Conservation (phyloP, 2,797 vertebrate species). For the Taenioides sp. region DNA sequence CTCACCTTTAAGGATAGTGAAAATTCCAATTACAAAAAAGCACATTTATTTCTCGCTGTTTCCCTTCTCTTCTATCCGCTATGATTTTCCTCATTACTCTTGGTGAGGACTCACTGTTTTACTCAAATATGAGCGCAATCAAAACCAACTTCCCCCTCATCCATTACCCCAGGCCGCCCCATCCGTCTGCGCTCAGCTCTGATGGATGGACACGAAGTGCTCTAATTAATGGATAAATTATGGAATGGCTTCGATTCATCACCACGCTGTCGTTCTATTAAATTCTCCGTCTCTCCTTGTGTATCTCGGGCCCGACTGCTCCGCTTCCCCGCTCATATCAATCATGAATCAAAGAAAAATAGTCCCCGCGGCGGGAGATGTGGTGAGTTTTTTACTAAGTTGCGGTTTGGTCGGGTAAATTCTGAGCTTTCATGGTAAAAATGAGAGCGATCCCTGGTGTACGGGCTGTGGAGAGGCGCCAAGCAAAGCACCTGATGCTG, state of each 20-base stretch:
- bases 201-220: conserved; percentile 67
- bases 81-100: conserved; percentile 42
- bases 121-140: conserved; percentile 73
- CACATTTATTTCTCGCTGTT: neutral
- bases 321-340: conserved; percentile 59
- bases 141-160: conserved; percentile 73
- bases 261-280: conserved; percentile 61
- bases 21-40: neutral
- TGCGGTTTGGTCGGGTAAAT: conserved; percentile 42
- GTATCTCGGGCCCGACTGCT: conserved; percentile 58
- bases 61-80: neutral
- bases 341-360: conserved; percentile 63
- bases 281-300: conserved; percentile 50
- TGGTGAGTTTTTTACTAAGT: conserved; percentile 40
- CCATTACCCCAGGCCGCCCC: conserved; percentile 68
- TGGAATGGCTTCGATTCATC: conserved; percentile 74
- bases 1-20: neutral
- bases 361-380: conserved; percentile 42
- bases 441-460: conserved; percentile 24
- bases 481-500: neutral
- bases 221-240: conserved; percentile 79
- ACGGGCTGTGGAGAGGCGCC: neutral
- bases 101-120: conserved; percentile 41
- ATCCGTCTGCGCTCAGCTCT: conserved; percentile 62
- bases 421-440: conserved; percentile 15